Evolutionary conservation across 2,888 invertebrate genomes (phyloP).

Genomic region (Phengaris alcon): DNA sequence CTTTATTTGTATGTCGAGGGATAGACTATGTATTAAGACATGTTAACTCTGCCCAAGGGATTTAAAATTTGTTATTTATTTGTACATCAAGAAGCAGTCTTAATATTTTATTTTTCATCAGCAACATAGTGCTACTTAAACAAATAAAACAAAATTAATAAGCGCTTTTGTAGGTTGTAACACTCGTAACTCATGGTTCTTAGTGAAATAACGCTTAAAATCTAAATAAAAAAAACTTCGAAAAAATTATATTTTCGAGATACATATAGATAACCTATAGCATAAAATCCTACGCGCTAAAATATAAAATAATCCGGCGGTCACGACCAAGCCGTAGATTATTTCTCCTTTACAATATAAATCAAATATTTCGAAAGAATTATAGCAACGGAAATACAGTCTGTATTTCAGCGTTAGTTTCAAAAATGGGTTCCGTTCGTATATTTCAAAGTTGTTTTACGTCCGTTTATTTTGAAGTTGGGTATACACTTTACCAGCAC

Average conservation of each 20-base stretch:
- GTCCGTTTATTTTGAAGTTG: conserved; percentile 32
- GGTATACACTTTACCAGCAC: conserved; percentile 18
- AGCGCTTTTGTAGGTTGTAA: too few relatives aligned
- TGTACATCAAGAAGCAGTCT: background rate
- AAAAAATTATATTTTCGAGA: too few relatives aligned
- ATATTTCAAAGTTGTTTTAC: conserved; percentile 31
- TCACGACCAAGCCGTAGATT: conserved; percentile 26
- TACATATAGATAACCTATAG: background rate
- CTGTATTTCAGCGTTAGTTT: conserved; percentile 26
- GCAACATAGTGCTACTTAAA: too few relatives aligned
- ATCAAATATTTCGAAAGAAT: conserved; percentile 23
- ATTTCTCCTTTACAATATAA: conserved; percentile 27
- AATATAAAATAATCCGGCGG: conserved; percentile 25
- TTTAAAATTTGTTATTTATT: conserved; percentile 8
- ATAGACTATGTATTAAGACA: conserved; percentile 35
- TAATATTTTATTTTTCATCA: conserved; percentile 3
- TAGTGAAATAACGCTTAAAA: too few relatives aligned
- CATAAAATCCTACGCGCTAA: conserved; percentile 14
- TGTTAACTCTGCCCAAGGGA: conserved; percentile 34
- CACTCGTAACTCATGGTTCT: too few relatives aligned
- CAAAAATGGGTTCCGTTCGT: conserved; percentile 28
- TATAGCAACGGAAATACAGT: conserved; percentile 7
- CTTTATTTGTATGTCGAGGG: conserved; percentile 35
- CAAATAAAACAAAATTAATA: too few relatives aligned
- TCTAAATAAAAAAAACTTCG: too few relatives aligned